Evolutionary conservation across 2,888 invertebrate genomes (phyloP), one percentile per base, ranked within the genome.

Genomic region (Patella depressa): DNA sequence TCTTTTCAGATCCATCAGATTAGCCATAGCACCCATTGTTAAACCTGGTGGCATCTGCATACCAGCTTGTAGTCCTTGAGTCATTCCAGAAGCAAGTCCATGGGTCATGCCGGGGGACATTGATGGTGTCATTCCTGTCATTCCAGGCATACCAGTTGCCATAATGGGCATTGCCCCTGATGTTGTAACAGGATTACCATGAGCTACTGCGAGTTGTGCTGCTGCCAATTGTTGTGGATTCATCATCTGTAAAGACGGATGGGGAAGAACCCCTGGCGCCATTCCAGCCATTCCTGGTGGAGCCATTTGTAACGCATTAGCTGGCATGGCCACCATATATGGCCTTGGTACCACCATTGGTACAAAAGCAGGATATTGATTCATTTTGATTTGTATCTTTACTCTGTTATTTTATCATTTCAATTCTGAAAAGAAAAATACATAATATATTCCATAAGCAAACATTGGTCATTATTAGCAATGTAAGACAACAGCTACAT

Each of bases 341-440:
- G 86, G 88, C 79, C 86, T 87, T 74, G 85, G 86, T 82, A 87
- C 82, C 86, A 88, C 84, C 87, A 88, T 86, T 54, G 87, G 88
- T 75, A 87, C 78, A 75, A 88, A 80, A n/a, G 87, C 88, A 45
- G 86, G 86, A 76, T 85, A 85, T 71, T 85, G 87, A 81, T 86
- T 86, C 86, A 86, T 86, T 53, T 53, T 74, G 45, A 45, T 45
- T 45, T 45, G 45, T 45, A 75, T 7, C 24, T 74, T 34, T 9
- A 57, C 45, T 73, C 24, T 24, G 45, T 65, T 59, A 24, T n/a
- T 53, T 69, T 17, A 19, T 73, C n/a, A 29, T 29, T 74, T 74
- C 74, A 74, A 59, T 73, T 57, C 65, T 45, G 15, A 19, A 24
- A 57, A 45, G 9, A 45, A 1, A 45, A 45, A 45, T 9, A 45